These are phyloP conservation scores for Ascaphus truei DNA, from an alignment of 2,113 vertebrate species.

Conservation along the genomic window DNA sequence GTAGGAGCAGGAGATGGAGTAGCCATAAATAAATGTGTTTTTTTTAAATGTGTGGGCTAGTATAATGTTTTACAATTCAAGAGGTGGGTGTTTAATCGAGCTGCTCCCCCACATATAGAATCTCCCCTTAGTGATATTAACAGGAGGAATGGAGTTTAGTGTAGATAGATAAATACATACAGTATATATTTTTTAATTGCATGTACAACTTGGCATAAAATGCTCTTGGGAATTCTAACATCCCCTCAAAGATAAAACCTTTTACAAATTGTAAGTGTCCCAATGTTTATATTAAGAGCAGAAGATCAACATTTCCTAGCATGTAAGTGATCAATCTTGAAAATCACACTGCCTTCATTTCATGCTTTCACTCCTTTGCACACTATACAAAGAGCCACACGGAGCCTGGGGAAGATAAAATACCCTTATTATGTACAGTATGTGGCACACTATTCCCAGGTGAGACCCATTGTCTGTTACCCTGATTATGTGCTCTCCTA, in stretches of 20 bases:
- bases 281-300: slow-evolving; percentile 56
- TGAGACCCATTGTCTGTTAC: background rate
- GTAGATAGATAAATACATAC: no score
- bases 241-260: slow-evolving; percentile 66
- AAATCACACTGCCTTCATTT: slow-evolving; percentile 41
- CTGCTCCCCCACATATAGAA: no score
- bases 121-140: background rate
- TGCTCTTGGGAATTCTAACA: slow-evolving; percentile 80
- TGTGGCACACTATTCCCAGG: background rate
- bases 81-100: no score
- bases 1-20: background rate
- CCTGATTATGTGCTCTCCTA: slow-evolving; percentile 46
- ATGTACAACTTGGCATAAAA: slow-evolving; percentile 76
- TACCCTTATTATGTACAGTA: no score
- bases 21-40: no score
- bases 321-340: slow-evolving; percentile 71
- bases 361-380: background rate
- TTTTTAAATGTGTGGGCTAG: no score
- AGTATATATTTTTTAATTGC: no score
- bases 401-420: background rate
- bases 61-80: no score
- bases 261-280: slow-evolving; percentile 77
- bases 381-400: background rate
- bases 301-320: slow-evolving; percentile 62
- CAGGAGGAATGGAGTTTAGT: background rate